phyloP scores from a whole-genome alignment of 2,888 invertebrate genomes.

The Dioctria rufipes region DNA sequence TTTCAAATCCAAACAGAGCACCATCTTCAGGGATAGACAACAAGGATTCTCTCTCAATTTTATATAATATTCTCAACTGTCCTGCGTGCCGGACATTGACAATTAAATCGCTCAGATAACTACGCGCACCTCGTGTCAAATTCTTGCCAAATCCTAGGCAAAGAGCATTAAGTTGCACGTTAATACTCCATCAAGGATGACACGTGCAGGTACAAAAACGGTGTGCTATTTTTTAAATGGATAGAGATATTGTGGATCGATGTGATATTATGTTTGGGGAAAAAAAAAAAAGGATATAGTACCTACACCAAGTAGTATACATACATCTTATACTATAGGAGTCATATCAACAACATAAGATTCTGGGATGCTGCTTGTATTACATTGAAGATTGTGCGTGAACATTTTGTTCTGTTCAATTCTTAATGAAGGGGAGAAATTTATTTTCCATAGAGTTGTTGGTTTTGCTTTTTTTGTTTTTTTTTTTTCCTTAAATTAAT shows the following conservation, averaged over 20 bases:
- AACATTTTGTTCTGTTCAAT: too few species aligned
- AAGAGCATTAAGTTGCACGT: slow-evolving; percentile 26
- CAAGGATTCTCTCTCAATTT: background rate
- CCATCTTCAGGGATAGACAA: background rate
- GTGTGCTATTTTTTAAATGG: slow-evolving; percentile 1
- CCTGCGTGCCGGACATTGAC: slow-evolving; percentile 33
- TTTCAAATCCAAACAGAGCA: background rate
- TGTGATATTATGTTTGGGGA: background rate
- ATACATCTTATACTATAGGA: too few species aligned
- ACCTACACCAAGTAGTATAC: too few species aligned
- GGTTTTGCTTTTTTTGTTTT: too few species aligned
- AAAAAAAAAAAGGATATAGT: background rate
- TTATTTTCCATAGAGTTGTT: too few species aligned
- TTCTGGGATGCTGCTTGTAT: too few species aligned
- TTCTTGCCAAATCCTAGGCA: background rate
- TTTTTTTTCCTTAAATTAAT: too few species aligned
- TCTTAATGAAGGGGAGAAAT: too few species aligned
- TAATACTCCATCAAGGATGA: slow-evolving; percentile 27
- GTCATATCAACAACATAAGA: too few species aligned
- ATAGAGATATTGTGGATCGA: background rate
- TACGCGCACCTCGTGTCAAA: slow-evolving; percentile 42
- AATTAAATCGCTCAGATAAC: slow-evolving; percentile 25
- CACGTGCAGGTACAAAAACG: slow-evolving; percentile 34
- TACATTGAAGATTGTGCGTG: too few species aligned
- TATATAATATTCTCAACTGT: slow-evolving; percentile 9